phyloP scores from a whole-genome alignment of 2,797 vertebrate species.

The Helicolenus hilgendorfi region DNA sequence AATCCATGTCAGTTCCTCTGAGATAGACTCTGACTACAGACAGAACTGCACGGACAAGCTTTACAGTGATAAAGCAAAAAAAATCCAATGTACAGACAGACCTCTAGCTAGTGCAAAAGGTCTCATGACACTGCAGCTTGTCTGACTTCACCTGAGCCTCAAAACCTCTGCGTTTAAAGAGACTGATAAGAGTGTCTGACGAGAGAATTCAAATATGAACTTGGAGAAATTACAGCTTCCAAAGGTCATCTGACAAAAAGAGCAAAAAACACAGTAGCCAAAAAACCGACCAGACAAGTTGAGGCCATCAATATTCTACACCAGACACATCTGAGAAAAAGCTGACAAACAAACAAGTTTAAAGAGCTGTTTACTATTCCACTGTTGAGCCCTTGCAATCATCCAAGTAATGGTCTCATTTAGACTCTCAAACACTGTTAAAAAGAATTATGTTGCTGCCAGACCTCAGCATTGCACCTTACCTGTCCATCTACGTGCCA shows the following conservation, averaged over 20 bases:
- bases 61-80: constrained; percentile 24
- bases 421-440: constrained; percentile 11
- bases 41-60: constrained; percentile 45
- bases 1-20: constrained; percentile 51
- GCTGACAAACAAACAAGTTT: constrained; percentile 45
- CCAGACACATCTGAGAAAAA: constrained; percentile 22
- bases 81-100: constrained; percentile 28
- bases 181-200: constrained; percentile 12
- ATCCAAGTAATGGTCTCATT: constrained; percentile 38
- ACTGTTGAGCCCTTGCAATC: constrained; percentile 39
- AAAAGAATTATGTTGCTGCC: constrained; percentile 13
- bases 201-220: constrained; percentile 44
- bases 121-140: constrained; percentile 37
- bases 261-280: background rate
- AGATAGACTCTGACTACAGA: constrained; percentile 35
- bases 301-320: constrained; percentile 28
- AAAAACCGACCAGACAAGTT: constrained; percentile 26
- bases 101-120: constrained; percentile 28
- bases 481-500: constrained; percentile 68
- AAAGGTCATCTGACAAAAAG: constrained; percentile 42
- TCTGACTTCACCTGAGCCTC: constrained; percentile 36
- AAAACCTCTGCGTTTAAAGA: constrained; percentile 7
- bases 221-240: constrained; percentile 27
- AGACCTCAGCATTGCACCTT: constrained; percentile 42
- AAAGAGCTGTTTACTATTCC: constrained; percentile 43